Conservation (phyloP, 2,113 vertebrate genomes). For the Tapirus terrestris region DNA sequence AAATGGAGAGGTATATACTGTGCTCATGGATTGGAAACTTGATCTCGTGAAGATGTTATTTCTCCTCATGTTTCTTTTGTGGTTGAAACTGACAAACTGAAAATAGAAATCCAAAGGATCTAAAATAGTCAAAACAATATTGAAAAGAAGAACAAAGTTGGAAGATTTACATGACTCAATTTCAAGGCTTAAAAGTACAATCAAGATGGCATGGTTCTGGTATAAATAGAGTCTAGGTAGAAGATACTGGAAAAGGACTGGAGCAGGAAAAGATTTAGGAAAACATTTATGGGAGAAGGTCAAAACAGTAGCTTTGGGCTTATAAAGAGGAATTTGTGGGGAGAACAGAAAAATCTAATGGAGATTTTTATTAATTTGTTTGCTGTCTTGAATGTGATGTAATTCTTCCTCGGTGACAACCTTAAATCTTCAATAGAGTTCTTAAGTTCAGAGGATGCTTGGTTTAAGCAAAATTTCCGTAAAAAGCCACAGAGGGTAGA, state of each 20-base stretch:
- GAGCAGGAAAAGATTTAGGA: not conserved
- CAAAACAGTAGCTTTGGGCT: not conserved
- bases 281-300: not conserved
- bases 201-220: not conserved
- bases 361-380: not conserved
- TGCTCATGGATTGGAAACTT: not conserved
- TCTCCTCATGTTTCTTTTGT: not conserved
- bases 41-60: slow-evolving; percentile 5
- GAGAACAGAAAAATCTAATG: not conserved
- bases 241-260: not conserved
- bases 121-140: slow-evolving; percentile 48
- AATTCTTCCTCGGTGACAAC: not conserved
- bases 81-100: slow-evolving; percentile 3
- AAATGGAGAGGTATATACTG: not conserved
- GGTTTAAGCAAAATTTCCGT: slow-evolving; percentile 24
- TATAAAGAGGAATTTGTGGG: not conserved
- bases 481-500: not conserved
- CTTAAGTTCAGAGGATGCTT: slow-evolving; percentile 18
- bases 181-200: not conserved
- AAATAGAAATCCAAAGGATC: not conserved
- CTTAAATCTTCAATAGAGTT: slow-evolving; percentile 44
- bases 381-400: not conserved
- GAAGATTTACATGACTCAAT: not conserved
- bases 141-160: slow-evolving; percentile 36
- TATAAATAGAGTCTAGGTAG: not conserved